Base-by-base conservation (phyloP, 2,888 invertebrate species). In the Anticlea derivata region DNA sequence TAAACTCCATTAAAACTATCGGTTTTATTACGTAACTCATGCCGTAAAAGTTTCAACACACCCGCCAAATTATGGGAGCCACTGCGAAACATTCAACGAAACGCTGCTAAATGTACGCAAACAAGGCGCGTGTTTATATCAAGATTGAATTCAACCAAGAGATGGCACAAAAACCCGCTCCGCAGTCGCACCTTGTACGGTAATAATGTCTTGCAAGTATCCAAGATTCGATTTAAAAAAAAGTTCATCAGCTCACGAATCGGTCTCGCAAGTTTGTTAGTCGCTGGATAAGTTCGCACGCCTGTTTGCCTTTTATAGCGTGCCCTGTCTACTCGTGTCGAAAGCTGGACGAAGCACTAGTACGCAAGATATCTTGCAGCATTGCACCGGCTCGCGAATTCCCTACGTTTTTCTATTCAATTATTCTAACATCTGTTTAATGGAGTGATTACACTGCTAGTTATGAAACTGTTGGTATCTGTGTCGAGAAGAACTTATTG, bases 181-280 rank as follows among this genome's bases (percentile, higher is more conserved):
- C 60, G 61, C 66, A 72, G 61, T 65, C 63, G 58, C 66, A 62
- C 86, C 85, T 75, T 85, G 58, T 80, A 83, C 50, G 80, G 85
- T 56, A 63, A 70, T 74, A 78, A 71, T 76, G 79, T 81, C 80
- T 75, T 79, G 80, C 79, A 79, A 78, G 75, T 80, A 75, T 75
- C 80, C 82, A 58, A 47, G 57, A 80, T 81, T 79, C 79, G 71
- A 78, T 82, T 75, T 70, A 63, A 74, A 74, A 86, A 88, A 86
- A 86, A 88, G 53, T 17, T 82, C 83, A 83, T 82, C 81, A 66
- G 66, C 76, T 78, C 78, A 80, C 85, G 80, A 86, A 87, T 82
- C 73, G 70, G 69, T 79, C 75, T 77, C 72, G 81, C 81, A 78
- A 80, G 78, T 69, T 68, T 63, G 69, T 75, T 65, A 74, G 72